Conservation (phyloP, 2,888 invertebrate genomes). For the Macaria liturata region DNA sequence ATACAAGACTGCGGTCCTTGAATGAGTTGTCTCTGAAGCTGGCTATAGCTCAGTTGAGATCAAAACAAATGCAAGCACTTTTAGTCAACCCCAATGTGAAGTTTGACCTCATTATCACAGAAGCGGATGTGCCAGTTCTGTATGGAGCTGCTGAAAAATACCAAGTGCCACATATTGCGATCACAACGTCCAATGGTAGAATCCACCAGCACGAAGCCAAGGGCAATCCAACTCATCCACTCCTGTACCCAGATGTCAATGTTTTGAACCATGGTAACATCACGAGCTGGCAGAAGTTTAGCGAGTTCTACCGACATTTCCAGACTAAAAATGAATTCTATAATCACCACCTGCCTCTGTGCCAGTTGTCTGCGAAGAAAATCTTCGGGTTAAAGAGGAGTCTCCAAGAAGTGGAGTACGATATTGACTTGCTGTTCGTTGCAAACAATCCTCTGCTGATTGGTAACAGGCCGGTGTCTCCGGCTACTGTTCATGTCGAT, state of each 20-base stretch:
- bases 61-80: constrained; percentile 67
- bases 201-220: constrained; percentile 76
- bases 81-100: constrained; percentile 67
- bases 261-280: constrained; percentile 62
- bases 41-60: constrained; percentile 66
- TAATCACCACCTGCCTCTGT: constrained; percentile 59
- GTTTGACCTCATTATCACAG: constrained; percentile 83
- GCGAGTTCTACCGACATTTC: constrained; percentile 58
- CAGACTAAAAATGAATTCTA: constrained; percentile 66
- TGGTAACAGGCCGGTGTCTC: constrained; percentile 67
- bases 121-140: constrained; percentile 76
- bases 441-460: constrained; percentile 64
- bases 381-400: constrained; percentile 60
- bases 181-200: constrained; percentile 75
- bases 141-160: constrained; percentile 81
- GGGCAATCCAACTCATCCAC: constrained; percentile 79
- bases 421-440: constrained; percentile 71
- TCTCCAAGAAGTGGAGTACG: constrained; percentile 65
- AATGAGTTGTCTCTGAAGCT: constrained; percentile 64
- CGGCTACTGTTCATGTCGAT: constrained; percentile 66
- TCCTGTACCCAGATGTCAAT: constrained; percentile 76
- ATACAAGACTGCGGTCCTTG: constrained; percentile 52
- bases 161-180: constrained; percentile 77
- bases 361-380: constrained; percentile 66
- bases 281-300: constrained; percentile 64